Conservation (phyloP, 2,113 vertebrate genomes). For the Leptocoma aspasia region DNA sequence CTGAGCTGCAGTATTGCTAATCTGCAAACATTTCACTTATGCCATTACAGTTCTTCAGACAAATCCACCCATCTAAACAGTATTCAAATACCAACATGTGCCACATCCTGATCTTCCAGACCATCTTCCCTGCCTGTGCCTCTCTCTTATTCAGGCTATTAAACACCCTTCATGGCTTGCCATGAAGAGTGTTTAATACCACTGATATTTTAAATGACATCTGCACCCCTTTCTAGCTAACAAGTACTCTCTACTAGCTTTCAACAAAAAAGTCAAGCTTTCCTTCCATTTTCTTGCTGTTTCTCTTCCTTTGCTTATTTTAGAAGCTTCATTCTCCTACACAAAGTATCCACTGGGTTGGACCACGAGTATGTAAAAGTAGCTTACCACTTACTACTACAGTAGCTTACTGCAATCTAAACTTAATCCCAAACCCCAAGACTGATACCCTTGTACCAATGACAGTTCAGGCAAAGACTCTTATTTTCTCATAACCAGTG, state of each 20-base stretch:
- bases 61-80: neutral
- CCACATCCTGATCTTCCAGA: neutral
- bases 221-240: neutral
- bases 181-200: no score
- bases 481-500: neutral
- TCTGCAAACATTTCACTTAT: neutral
- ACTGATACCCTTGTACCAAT: neutral
- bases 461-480: neutral
- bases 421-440: neutral
- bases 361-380: fast-evolving
- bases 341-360: neutral
- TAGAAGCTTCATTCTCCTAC: neutral
- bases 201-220: neutral
- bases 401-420: neutral
- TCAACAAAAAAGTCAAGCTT: neutral
- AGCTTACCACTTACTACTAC: neutral
- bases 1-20: neutral
- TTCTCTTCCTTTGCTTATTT: neutral
- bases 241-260: neutral
- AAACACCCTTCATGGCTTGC: neutral
- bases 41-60: neutral
- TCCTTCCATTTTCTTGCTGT: neutral
- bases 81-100: neutral
- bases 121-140: neutral
- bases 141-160: neutral